Percentiles rank a stretch among this genome's conserved stretches.
Evolutionary conservation across 2,113 vertebrate genomes (phyloP).

Genomic region (Dryoscopus gambensis): DNA sequence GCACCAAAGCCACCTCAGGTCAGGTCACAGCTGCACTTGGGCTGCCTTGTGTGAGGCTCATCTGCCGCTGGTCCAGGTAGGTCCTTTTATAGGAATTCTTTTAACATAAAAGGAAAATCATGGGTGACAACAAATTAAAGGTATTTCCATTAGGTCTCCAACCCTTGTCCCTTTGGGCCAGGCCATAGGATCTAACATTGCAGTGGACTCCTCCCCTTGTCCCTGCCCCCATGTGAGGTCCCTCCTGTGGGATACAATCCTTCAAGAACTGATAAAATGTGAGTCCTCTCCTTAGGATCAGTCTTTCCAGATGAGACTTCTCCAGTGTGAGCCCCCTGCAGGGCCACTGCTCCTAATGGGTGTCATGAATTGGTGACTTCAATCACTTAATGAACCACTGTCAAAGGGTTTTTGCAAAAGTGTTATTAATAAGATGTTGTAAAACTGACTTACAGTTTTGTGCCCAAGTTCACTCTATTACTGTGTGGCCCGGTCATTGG

Average conservation of each 20-base stretch:
- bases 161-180: accelerated
- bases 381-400: not conserved
- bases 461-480: not conserved
- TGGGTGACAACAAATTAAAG: not conserved
- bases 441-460: not conserved
- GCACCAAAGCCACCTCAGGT: not conserved
- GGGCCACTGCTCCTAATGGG: not conserved
- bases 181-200: not conserved
- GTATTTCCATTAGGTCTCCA: not conserved
- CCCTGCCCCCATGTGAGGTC: not conserved
- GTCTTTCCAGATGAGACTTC: not conserved
- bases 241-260: not conserved
- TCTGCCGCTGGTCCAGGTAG: not conserved
- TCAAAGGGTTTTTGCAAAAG: not conserved
- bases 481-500: not conserved
- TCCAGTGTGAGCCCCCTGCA: accelerated
- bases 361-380: not conserved
- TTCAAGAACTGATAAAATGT: not conserved
- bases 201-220: not conserved
- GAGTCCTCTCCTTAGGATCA: not conserved
- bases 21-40: not conserved
- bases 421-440: not conserved
- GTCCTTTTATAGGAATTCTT: not conserved
- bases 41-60: accelerated
- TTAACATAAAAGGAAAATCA: not conserved